Percentiles rank a stretch among this genome's conserved stretches.
These are phyloP conservation scores for Numida meleagris DNA, from an alignment of 2,113 vertebrate species.

Conservation along the genomic window DNA sequence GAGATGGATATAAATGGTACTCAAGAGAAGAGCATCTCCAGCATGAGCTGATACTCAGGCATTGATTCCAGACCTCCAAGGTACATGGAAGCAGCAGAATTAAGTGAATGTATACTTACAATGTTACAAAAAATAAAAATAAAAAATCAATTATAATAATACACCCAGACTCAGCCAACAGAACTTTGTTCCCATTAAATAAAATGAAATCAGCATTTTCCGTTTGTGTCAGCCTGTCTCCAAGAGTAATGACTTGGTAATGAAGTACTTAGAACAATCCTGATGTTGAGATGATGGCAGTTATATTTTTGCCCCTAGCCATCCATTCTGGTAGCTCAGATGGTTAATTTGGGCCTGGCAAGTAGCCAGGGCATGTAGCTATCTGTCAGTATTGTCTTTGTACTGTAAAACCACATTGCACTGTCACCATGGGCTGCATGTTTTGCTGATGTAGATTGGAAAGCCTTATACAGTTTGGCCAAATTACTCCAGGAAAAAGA, in stretches of 20 bases:
- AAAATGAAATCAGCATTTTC: conserved; percentile 3
- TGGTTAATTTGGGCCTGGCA: conserved; percentile 7
- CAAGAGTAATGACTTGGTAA: background rate
- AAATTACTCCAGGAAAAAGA: conserved; percentile 21
- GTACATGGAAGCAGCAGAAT: background rate
- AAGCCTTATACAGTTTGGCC: background rate
- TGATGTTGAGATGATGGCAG: background rate
- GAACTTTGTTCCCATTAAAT: conserved; percentile 23
- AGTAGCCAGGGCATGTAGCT: background rate
- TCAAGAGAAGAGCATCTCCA: background rate
- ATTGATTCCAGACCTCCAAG: background rate
- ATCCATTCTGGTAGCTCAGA: background rate
- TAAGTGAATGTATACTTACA: background rate
- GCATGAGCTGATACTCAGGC: background rate
- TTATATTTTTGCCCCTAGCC: background rate
- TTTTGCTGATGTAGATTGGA: conserved; percentile 9
- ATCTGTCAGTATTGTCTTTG: background rate
- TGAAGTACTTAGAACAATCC: background rate
- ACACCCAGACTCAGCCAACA: background rate
- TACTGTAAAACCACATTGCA: background rate
- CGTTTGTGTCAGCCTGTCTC: background rate
- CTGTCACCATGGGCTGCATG: background rate
- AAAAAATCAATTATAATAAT: conserved; percentile 12
- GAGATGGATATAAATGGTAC: background rate
- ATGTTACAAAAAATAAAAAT: background rate